Evolutionary conservation across 2,888 invertebrate species (phyloP), one percentile per base, ranked within the genome.

Genomic region (Caradrina kadenii): DNA sequence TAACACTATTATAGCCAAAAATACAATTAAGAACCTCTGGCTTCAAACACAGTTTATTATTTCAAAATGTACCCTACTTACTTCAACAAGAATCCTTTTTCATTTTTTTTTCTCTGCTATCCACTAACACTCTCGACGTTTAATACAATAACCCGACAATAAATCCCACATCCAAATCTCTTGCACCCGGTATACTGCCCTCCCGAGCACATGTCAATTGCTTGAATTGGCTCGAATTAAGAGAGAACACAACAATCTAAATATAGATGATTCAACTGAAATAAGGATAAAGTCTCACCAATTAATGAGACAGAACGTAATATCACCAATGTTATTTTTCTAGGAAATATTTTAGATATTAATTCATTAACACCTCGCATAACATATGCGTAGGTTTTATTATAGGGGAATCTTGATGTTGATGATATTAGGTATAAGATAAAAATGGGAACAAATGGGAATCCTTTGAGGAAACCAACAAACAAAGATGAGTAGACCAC

Each of bases 201-300:
- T 79, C 81, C 69, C 62, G 69, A 72, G 76, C 61, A 82, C 81
- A 82, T 84, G 88, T 92, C 93, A 95, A 95, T 94, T 95, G 93
- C 86, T 89, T 93, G 87, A 95, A 95, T 94, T 94, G 92, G 86
- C 83, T 91, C 89, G 85, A 94, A 93, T 94, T 92, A 92, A 89
- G 88, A 85, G 87, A 81, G 86, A 80, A 86, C 88, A 88, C 81
- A 86, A 86, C 86, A 79, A 82, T 67, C 79, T 75, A 82, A 81
- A 82, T 66, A 81, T 80, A 79, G 67, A 69, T 63, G 65, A 70
- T 76, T 64, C 83, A 90, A 89, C 87, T 89, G 80, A 81, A 84
- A 90, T 87, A 90, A 92, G 92, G 91, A 92, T 90, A 91, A 90
- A 83, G 78, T 74, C 73, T 73, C 72, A 19, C 64, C 63, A 59